phyloP scores from a whole-genome alignment of 2,888 invertebrate species.

The Diadegma fenestrale region DNA sequence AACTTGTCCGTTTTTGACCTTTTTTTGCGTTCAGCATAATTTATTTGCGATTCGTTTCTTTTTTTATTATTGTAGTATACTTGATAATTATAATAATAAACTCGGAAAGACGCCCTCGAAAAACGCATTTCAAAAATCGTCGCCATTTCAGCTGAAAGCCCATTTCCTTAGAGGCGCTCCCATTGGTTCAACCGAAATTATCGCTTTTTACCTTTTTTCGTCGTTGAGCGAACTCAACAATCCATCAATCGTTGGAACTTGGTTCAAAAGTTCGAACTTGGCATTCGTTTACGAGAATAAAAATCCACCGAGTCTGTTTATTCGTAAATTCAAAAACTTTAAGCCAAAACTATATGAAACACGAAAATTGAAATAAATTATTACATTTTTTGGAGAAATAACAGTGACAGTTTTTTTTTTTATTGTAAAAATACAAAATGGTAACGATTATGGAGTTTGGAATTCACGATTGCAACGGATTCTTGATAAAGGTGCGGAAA shows the following conservation, averaged over 20 bases:
- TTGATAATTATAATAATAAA: slow-evolving; percentile 37
- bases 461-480: not conserved
- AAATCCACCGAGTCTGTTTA: no score
- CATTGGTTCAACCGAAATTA: not conserved
- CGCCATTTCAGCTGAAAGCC: not conserved
- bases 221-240: not conserved
- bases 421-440: not conserved
- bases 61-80: slow-evolving; percentile 39
- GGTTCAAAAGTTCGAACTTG: not conserved
- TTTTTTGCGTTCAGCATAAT: slow-evolving; percentile 58
- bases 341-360: not conserved
- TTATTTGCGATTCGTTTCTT: slow-evolving; percentile 50
- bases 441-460: not conserved
- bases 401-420: not conserved
- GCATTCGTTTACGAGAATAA: not conserved
- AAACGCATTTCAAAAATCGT: not conserved
- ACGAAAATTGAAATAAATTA: not conserved
- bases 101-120: slow-evolving; percentile 2
- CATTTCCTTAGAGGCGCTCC: not conserved
- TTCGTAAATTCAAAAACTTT: no score
- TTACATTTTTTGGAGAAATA: not conserved
- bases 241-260: not conserved
- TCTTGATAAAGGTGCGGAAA: not conserved
- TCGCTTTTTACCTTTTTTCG: not conserved
- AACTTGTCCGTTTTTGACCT: not conserved